phyloP scores from a whole-genome alignment of 2,113 vertebrate species.

The Macroglossus sobrinus region DNA sequence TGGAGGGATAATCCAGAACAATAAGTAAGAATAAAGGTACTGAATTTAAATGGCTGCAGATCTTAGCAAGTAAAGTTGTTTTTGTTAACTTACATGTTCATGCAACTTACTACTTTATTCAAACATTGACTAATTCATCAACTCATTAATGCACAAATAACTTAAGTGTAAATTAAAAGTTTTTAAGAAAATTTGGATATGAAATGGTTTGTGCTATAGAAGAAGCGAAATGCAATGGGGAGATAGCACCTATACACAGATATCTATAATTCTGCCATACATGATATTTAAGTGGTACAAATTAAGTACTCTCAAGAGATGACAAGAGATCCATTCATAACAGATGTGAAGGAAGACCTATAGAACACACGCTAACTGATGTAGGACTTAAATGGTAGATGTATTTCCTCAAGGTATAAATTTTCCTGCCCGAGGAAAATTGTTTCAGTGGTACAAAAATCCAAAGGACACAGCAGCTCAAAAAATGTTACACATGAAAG shows the following conservation, averaged over 20 bases:
- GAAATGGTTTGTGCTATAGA: background rate
- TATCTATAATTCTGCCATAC: background rate
- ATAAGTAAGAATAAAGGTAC: background rate
- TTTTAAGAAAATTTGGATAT: background rate
- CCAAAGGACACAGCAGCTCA: background rate
- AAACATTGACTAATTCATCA: background rate
- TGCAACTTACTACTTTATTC: background rate
- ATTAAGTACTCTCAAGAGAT: background rate
- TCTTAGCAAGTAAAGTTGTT: background rate
- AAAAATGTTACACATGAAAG: background rate
- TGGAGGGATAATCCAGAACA: background rate
- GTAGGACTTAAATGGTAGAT: background rate
- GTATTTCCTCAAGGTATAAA: background rate
- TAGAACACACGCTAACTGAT: background rate
- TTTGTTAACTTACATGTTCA: background rate
- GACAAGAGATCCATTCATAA: background rate
- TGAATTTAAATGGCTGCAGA: background rate
- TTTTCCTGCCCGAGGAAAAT: background rate
- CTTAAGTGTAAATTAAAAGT: background rate
- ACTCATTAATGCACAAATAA: background rate
- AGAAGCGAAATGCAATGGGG: background rate
- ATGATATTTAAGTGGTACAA: background rate
- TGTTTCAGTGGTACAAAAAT: background rate
- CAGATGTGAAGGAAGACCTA: background rate
- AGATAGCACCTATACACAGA: background rate